These are phyloP conservation scores for Sylvicola cinctus DNA, from an alignment of 2,888 invertebrate species.

Conservation along the genomic window DNA sequence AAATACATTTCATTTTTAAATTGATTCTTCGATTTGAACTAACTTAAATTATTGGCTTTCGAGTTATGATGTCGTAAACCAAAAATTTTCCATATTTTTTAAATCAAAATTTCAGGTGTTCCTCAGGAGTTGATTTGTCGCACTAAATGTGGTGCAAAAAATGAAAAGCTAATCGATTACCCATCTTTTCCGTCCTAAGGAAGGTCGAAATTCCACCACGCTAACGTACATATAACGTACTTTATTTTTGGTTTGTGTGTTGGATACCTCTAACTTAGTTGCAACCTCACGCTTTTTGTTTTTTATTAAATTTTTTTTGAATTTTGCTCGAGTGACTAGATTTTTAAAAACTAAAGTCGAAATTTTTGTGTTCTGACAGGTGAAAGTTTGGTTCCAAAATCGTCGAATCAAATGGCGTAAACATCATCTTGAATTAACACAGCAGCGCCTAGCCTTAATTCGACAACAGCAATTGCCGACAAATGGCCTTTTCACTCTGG, in stretches of 20 bases:
- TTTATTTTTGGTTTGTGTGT: background rate
- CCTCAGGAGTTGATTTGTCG: too few species aligned
- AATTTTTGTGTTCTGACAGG: conserved; percentile 28
- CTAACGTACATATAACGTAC: too few species aligned
- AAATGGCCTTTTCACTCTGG: conserved; percentile 1
- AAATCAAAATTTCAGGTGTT: too few species aligned
- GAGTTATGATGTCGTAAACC: too few species aligned
- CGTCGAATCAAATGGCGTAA: conserved; percentile 84
- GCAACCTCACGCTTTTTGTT: background rate
- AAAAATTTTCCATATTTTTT: too few species aligned
- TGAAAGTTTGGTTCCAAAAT: conserved; percentile 86
- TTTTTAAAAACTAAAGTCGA: conserved; percentile 5
- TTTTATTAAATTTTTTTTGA: background rate
- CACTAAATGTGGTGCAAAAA: too few species aligned
- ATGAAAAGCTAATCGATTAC: too few species aligned
- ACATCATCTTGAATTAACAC: conserved; percentile 79
- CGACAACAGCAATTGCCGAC: conserved; percentile 20
- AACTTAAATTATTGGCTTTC: too few species aligned
- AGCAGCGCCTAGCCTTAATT: conserved; percentile 50
- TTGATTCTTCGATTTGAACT: too few species aligned
- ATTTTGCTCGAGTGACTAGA: background rate
- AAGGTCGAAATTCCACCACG: too few species aligned
- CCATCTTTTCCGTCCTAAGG: too few species aligned
- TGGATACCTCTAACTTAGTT: background rate
- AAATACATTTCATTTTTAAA: too few species aligned